phyloP scores from a whole-genome alignment of 2,113 vertebrate species.

The Spheniscus mendiculus region DNA sequence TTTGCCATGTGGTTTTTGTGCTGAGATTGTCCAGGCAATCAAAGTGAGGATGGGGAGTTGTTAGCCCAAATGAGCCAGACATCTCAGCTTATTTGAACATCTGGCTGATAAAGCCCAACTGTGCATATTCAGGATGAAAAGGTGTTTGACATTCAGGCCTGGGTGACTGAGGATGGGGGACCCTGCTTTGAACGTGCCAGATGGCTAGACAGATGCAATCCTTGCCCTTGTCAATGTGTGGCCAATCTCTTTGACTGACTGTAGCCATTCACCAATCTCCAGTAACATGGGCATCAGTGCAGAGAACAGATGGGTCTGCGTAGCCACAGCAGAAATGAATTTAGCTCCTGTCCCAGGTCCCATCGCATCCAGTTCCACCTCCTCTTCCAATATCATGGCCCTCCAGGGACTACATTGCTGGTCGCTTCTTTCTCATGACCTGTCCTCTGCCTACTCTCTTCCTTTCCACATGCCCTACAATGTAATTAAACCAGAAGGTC shows the following conservation, averaged over 20 bases:
- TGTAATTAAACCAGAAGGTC: background rate
- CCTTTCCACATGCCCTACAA: background rate
- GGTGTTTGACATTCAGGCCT: conserved; percentile 70
- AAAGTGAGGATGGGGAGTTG: conserved; percentile 44
- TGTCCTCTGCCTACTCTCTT: background rate
- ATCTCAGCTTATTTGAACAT: conserved; percentile 60
- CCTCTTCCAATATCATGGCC: background rate
- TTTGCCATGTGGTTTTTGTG: conserved; percentile 22
- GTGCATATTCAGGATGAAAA: background rate
- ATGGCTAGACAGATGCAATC: conserved; percentile 58
- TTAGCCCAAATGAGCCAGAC: conserved; percentile 52
- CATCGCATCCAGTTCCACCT: background rate
- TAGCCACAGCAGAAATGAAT: conserved; percentile 22
- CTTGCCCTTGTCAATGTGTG: conserved; percentile 62
- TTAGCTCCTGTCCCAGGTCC: conserved; percentile 35
- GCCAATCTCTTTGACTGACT: conserved; percentile 66
- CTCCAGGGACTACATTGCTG: background rate
- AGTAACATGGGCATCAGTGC: conserved; percentile 1
- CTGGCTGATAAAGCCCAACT: conserved; percentile 53
- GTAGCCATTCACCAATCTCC: conserved; percentile 30
- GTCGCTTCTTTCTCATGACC: background rate
- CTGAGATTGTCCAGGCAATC: conserved; percentile 33
- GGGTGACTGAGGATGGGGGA: conserved; percentile 52
- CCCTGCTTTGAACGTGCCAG: conserved; percentile 28
- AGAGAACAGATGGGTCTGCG: conserved; percentile 35